These are phyloP conservation scores for Drosophila mimica DNA, from an alignment of 2,888 invertebrate genomes.

Conservation along the genomic window DNA sequence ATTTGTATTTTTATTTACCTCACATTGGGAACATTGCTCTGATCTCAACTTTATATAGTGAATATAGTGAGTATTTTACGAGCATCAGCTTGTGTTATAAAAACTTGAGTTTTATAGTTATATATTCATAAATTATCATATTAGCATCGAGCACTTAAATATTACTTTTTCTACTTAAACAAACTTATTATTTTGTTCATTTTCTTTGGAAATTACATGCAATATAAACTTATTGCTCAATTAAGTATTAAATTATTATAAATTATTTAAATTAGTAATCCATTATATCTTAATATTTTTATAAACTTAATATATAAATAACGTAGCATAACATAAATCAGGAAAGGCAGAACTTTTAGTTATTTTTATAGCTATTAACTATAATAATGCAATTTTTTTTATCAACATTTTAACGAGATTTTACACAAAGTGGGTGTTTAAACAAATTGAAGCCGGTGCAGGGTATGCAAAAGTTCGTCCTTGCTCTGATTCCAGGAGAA, in stretches of 20 bases:
- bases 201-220: not conserved
- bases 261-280: no score
- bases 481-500: no score
- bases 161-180: not conserved
- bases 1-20: not conserved
- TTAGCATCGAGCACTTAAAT: not conserved
- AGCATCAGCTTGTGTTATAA: not conserved
- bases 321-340: no score
- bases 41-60: not conserved
- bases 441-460: not conserved
- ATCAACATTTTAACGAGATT: not conserved
- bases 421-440: no score
- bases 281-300: not conserved
- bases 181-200: not conserved
- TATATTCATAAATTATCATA: not conserved
- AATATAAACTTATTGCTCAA: not conserved
- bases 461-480: conserved; percentile 18
- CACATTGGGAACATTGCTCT: not conserved
- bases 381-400: no score
- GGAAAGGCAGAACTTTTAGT: no score
- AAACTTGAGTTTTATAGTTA: not conserved
- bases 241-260: not conserved
- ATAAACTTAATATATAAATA: not conserved
- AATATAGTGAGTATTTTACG: not conserved
- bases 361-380: not conserved